phyloP scores from a whole-genome alignment of 2,113 vertebrate genomes.

The Megalops atlanticus region DNA sequence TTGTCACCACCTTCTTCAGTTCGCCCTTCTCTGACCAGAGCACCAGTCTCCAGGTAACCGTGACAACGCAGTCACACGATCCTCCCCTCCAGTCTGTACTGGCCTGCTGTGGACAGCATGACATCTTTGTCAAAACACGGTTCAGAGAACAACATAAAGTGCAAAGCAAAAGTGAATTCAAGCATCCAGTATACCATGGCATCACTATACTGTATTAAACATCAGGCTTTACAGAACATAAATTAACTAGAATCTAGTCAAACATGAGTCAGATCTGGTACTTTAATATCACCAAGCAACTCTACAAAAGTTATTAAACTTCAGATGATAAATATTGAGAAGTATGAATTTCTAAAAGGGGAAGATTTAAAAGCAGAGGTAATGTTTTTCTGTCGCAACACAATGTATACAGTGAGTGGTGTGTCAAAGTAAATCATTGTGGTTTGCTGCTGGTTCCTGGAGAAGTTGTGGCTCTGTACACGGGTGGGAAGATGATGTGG shows the following conservation, averaged over 20 bases:
- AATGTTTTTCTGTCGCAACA: too few relatives aligned
- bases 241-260: background rate
- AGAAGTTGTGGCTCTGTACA: background rate
- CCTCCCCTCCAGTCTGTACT: background rate
- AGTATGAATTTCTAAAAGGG: background rate
- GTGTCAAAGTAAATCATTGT: background rate
- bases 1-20: constrained; percentile 98
- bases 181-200: background rate
- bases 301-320: background rate
- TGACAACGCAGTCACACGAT: background rate
- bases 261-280: too few relatives aligned
- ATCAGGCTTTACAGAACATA: background rate
- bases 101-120: background rate
- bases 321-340: background rate
- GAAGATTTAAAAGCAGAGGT: background rate
- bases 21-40: constrained; percentile 99
- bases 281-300: too few relatives aligned
- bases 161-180: background rate
- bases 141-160: background rate
- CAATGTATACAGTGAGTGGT: background rate
- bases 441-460: background rate
- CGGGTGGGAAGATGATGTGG: background rate
- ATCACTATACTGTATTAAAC: background rate
- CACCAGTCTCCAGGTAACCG: constrained; percentile 91
- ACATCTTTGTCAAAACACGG: too few relatives aligned